Percentiles rank a stretch among this genome's conserved stretches.
Evolutionary conservation across 2,888 invertebrate species (phyloP).

Genomic region (Drosophila mettleri): DNA sequence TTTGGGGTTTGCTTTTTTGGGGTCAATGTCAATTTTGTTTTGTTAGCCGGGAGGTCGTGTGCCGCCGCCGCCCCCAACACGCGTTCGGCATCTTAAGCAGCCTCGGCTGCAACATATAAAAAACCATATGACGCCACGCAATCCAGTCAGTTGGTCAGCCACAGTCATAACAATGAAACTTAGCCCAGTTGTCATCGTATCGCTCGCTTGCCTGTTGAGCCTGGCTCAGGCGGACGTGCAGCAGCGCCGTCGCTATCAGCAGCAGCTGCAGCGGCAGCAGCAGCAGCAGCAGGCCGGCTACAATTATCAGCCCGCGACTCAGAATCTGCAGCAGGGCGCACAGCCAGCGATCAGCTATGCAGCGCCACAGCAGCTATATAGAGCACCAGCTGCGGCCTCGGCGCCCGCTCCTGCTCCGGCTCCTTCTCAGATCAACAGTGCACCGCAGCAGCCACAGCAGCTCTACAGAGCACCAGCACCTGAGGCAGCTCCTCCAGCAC

Average conservation of each 20-base stretch:
- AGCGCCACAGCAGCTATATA: constrained; percentile 42
- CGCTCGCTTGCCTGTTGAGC: constrained; percentile 40
- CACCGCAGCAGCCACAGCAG: not conserved
- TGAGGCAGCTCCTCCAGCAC: constrained; percentile 37
- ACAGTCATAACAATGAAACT: constrained; percentile 56
- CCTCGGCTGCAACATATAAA: constrained; percentile 51
- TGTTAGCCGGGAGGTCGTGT: constrained; percentile 37
- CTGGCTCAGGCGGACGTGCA: constrained; percentile 43
- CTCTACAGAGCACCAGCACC: constrained; percentile 16
- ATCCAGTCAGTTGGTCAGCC: constrained; percentile 24
- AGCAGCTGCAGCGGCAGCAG: constrained; percentile 42
- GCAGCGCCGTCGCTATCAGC: constrained; percentile 45
- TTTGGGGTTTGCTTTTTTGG: constrained; percentile 50
- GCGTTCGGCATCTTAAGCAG: constrained; percentile 63
- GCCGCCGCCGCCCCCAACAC: constrained; percentile 19
- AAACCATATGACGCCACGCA: constrained; percentile 27
- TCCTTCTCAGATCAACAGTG: not conserved
- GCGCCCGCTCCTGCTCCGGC: not conserved
- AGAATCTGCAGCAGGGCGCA: too few relatives aligned
- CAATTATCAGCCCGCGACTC: constrained; percentile 68
- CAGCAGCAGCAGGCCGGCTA: constrained; percentile 67
- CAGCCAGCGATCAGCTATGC: not conserved
- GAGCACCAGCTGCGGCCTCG: constrained; percentile 38
- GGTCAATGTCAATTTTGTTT: constrained; percentile 74
- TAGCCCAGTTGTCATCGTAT: constrained; percentile 45